Conservation (phyloP, 2,113 vertebrate species). For the Ammospiza nelsoni region DNA sequence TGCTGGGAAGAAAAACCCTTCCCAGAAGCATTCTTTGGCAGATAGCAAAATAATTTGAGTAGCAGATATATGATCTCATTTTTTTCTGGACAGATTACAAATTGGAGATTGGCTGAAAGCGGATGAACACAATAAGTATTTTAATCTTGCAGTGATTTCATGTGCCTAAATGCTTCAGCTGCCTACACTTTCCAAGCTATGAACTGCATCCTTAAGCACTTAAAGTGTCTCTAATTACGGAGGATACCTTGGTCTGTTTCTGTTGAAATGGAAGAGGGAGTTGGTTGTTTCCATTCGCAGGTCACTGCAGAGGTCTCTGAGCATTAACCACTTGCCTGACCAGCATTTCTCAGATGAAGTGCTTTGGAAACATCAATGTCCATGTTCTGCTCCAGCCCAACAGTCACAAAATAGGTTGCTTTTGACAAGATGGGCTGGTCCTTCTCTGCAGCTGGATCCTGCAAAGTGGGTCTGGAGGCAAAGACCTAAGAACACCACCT, state of each 20-base stretch:
- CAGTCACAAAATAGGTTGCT: not conserved
- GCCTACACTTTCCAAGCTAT: conserved; percentile 44
- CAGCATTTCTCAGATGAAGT: not conserved
- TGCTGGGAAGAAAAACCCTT: conserved; percentile 65
- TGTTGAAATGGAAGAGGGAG: conserved; percentile 18
- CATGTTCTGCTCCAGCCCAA: not conserved
- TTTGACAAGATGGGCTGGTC: not conserved
- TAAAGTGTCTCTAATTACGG: not conserved
- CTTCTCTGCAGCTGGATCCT: not conserved
- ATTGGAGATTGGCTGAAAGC: conserved; percentile 59
- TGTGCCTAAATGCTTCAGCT: conserved; percentile 43
- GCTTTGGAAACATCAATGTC: conserved; percentile 8
- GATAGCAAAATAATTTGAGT: conserved; percentile 71
- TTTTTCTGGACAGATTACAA: conserved; percentile 68
- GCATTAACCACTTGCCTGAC: conserved; percentile 6
- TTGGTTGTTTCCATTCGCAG: conserved; percentile 32
- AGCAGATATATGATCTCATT: conserved; percentile 72
- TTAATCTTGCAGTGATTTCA: conserved; percentile 66
- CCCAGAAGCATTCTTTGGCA: conserved; percentile 67
- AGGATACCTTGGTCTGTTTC: not conserved
- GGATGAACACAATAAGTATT: conserved; percentile 50
- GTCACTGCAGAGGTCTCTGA: conserved; percentile 34
- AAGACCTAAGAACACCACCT: not conserved
- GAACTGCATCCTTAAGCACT: conserved; percentile 26
- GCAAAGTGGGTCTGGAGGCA: not conserved